A percentile compares a stretch with the other conserved stretches of the same genome.
Evolutionary conservation across 2,888 invertebrate genomes (phyloP).

Genomic region (Scelioninae gen. 2): DNA sequence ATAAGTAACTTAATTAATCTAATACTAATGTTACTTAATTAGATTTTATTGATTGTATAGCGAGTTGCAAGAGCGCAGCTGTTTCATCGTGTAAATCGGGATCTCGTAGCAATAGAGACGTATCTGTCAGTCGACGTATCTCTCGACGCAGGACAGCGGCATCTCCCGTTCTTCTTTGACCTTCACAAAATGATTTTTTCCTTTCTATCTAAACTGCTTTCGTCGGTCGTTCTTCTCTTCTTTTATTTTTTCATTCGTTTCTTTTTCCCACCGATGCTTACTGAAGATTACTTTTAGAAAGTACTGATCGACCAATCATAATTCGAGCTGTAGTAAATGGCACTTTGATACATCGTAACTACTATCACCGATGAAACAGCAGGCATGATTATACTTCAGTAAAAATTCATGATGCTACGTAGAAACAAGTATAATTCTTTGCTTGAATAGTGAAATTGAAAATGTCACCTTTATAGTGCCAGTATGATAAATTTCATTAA

Average conservation of each 20-base stretch:
- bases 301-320: conserved; percentile 55
- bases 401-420: conserved; percentile 33
- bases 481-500: conserved; percentile 57
- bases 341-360: conserved; percentile 58
- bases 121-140: conserved; percentile 59
- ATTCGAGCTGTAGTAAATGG: conserved; percentile 56
- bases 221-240: conserved; percentile 53
- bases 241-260: conserved; percentile 38
- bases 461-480: conserved; percentile 47
- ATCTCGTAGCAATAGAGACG: conserved; percentile 58
- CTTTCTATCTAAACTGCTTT: conserved; percentile 48
- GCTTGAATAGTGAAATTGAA: conserved; percentile 34
- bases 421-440: conserved; percentile 42
- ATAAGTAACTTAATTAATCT: no score
- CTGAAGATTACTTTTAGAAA: conserved; percentile 53
- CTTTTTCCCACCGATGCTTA: conserved; percentile 42
- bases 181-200: conserved; percentile 51
- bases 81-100: conserved; percentile 57
- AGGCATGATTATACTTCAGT: conserved; percentile 25
- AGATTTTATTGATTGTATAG: no score
- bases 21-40: no score
- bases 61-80: conserved; percentile 28
- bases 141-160: conserved; percentile 52
- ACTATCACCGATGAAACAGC: conserved; percentile 53
- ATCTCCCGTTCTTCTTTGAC: conserved; percentile 55